Percentiles rank a stretch among this genome's conserved stretches.
Evolutionary conservation across 2,797 vertebrate genomes (phyloP).

Genomic region (Amblyopsis hoosieri): DNA sequence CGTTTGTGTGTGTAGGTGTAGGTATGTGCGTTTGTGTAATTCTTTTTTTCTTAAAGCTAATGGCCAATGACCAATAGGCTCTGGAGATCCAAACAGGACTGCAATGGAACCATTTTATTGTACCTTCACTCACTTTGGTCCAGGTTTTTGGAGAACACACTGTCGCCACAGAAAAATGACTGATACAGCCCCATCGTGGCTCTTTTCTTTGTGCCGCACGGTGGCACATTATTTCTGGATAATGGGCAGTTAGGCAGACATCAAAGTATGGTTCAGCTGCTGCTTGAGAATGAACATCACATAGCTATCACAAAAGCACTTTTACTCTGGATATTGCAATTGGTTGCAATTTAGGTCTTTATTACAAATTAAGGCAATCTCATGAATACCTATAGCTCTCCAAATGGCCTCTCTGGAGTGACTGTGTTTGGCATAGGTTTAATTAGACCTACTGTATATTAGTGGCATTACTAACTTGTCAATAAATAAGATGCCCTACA

Average conservation of each 20-base stretch:
- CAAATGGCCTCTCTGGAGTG: constrained; percentile 48
- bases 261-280: constrained; percentile 42
- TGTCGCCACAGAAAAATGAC: constrained; percentile 33
- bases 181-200: constrained; percentile 36
- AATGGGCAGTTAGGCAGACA: constrained; percentile 52
- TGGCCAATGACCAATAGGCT: constrained; percentile 1
- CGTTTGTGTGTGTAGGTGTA: too few species aligned
- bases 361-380: constrained; percentile 70
- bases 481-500: constrained; percentile 68
- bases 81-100: background rate
- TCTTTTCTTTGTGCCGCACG: constrained; percentile 51
- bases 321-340: constrained; percentile 34
- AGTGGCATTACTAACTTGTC: constrained; percentile 53
- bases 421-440: constrained; percentile 49
- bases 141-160: constrained; percentile 7
- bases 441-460: constrained; percentile 58
- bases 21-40: too few species aligned
- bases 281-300: constrained; percentile 21
- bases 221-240: constrained; percentile 48
- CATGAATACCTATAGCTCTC: constrained; percentile 71
- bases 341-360: constrained; percentile 57
- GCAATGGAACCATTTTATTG: background rate
- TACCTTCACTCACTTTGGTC: constrained; percentile 27
- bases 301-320: constrained; percentile 35
- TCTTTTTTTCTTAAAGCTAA: background rate